Percentiles rank a stretch among this genome's conserved stretches.
Conservation (phyloP, 2,888 invertebrate genomes). For the Junonia oenone region DNA sequence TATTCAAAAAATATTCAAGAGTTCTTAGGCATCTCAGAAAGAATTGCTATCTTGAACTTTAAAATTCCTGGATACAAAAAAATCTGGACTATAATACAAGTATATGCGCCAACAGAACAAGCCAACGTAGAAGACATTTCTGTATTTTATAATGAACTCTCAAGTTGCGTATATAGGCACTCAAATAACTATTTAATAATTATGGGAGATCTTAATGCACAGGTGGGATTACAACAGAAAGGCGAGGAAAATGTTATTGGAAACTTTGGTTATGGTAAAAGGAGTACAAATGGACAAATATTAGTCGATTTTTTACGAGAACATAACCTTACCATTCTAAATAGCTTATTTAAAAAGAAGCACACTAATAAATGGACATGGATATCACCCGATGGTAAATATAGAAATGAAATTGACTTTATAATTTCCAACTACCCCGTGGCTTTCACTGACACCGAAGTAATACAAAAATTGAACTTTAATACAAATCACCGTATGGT, state of each 20-base stretch:
- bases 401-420: conserved; percentile 20
- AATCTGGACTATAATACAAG: not conserved
- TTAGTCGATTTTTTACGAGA: conserved; percentile 16
- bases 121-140: too few relatives aligned
- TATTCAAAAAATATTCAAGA: not conserved
- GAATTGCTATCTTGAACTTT: too few relatives aligned
- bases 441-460: conserved; percentile 4
- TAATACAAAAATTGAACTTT: conserved; percentile 13
- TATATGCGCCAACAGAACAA: not conserved
- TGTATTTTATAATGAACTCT: not conserved
- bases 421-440: conserved; percentile 9
- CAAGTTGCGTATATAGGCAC: not conserved
- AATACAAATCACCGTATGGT: not conserved
- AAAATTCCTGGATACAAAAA: not conserved
- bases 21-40: not conserved
- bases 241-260: conserved; percentile 14
- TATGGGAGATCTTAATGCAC: conserved; percentile 21
- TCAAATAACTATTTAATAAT: conserved; percentile 3
- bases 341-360: not conserved
- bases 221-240: conserved; percentile 11
- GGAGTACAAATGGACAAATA: conserved; percentile 16
- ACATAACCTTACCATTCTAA: not conserved
- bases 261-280: conserved; percentile 18
- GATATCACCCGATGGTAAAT: conserved; percentile 12
- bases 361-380: conserved; percentile 19